Evolutionary conservation across 2,797 vertebrate genomes (phyloP).

Genomic region (Sebastes oblongus): DNA sequence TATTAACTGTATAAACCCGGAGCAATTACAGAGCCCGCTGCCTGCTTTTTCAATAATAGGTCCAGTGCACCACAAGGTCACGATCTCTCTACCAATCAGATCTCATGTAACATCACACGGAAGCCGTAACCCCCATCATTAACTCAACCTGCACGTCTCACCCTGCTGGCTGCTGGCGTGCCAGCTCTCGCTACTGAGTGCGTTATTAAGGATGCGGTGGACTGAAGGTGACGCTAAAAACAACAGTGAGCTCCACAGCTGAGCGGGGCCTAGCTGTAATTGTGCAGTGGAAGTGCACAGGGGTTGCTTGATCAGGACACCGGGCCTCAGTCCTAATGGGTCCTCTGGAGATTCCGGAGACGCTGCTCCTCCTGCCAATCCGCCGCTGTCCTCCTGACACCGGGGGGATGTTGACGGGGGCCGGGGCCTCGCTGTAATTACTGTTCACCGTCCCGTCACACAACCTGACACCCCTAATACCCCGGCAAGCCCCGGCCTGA

Average conservation of each 20-base stretch:
- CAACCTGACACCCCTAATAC: constrained; percentile 66
- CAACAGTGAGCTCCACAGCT: constrained; percentile 53
- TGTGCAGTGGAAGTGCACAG: constrained; percentile 37
- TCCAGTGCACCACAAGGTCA: constrained; percentile 26
- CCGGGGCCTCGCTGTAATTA: constrained; percentile 61
- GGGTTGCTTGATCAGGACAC: constrained; percentile 57
- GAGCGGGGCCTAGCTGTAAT: constrained; percentile 45
- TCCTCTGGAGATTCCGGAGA: constrained; percentile 67
- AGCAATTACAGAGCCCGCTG: constrained; percentile 25
- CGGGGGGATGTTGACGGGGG: constrained; percentile 48
- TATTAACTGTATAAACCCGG: neutral
- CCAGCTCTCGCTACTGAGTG: constrained; percentile 25
- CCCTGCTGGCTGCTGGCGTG: constrained; percentile 37
- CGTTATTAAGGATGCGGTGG: constrained; percentile 53
- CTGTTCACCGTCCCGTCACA: constrained; percentile 57
- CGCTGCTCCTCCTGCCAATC: constrained; percentile 55
- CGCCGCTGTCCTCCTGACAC: constrained; percentile 54
- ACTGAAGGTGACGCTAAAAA: constrained; percentile 55
- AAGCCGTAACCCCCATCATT: constrained; percentile 46
- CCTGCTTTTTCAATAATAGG: constrained; percentile 19
- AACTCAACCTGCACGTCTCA: constrained; percentile 41
- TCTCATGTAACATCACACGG: constrained; percentile 45
- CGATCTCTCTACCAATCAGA: constrained; percentile 41
- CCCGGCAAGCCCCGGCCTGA: constrained; percentile 45
- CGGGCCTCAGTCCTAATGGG: constrained; percentile 67